A percentile compares a stretch with the other conserved stretches of the same genome.
Evolutionary conservation across 53 echinoderm and acorn worm species (phyloP).

Genomic region (Paracentrotus lividus): DNA sequence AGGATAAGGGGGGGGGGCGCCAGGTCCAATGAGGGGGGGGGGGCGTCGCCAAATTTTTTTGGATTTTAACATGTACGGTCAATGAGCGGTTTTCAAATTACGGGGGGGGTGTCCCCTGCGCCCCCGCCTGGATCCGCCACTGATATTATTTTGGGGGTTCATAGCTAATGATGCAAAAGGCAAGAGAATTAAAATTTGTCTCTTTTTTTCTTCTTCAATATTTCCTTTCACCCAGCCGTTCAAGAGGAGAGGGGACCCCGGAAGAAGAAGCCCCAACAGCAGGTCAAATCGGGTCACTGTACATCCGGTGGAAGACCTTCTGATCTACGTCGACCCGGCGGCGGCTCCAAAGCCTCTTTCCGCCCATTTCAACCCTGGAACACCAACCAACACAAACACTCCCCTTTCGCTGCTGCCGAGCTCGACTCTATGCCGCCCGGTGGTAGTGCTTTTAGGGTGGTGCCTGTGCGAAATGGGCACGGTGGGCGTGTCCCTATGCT

Average conservation of each 20-base stretch:
- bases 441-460: conserved; percentile 91
- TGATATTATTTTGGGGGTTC: no score
- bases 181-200: neutral
- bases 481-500: conserved; percentile 64
- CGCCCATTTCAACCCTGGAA: conserved; percentile 98
- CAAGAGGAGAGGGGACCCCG: conserved; percentile 98
- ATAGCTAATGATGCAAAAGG: no score
- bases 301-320: conserved; percentile 63
- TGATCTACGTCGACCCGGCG: conserved; percentile 71
- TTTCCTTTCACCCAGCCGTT: conserved; percentile 79
- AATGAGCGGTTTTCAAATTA: no score
- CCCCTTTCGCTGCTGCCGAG: conserved; percentile 75
- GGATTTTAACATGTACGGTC: no score
- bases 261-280: conserved; percentile 90
- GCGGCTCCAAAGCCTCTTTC: conserved; percentile 77
- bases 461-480: conserved; percentile 83
- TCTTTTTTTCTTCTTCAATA: neutral
- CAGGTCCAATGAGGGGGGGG: no score
- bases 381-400: conserved; percentile 66
- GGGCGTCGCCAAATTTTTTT: no score
- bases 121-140: no score
- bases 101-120: no score
- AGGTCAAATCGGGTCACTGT: conserved; percentile 67
- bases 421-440: conserved; percentile 72
- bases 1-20: no score